Percentiles rank a stretch among this genome's conserved stretches.
Conservation (phyloP, 2,888 invertebrate genomes). For the Myathropa florea region DNA sequence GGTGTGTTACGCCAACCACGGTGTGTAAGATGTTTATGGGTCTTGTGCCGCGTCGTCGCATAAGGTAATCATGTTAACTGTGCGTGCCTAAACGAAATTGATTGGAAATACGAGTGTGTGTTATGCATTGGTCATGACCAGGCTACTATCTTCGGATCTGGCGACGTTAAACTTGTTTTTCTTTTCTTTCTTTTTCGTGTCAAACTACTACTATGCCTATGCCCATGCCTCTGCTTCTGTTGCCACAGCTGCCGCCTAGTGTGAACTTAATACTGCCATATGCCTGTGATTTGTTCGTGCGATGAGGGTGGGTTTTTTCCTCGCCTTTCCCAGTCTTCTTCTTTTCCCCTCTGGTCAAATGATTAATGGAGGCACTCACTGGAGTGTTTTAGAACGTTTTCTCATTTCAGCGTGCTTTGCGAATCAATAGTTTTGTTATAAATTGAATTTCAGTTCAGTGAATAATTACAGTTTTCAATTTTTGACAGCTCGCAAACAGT, state of each 20-base stretch:
- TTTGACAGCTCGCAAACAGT: constrained; percentile 11
- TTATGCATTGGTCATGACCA: constrained; percentile 54
- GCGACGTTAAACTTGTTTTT: constrained; percentile 8
- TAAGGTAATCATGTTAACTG: constrained; percentile 31
- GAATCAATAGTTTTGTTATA: constrained; percentile 26
- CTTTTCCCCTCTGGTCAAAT: too few species aligned
- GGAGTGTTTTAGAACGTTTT: not conserved
- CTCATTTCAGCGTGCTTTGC: not conserved
- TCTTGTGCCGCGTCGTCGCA: constrained; percentile 20
- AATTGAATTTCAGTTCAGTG: constrained; percentile 11
- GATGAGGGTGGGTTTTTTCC: not conserved
- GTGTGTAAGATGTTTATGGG: constrained; percentile 34
- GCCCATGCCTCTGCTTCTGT: not conserved
- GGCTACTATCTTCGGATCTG: constrained; percentile 39
- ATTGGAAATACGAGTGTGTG: constrained; percentile 37
- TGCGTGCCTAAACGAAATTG: constrained; percentile 48
- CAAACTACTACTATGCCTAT: constrained; percentile 7
- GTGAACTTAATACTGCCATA: constrained; percentile 18
- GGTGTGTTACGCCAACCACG: not conserved
- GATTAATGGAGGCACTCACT: constrained; percentile 26
- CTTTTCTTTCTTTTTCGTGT: constrained; percentile 13
- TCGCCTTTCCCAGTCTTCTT: not conserved
- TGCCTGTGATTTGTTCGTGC: not conserved
- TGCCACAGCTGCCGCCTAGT: not conserved
- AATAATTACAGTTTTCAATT: constrained; percentile 21